Evolutionary conservation across 2,797 vertebrate species (phyloP), one percentile per base, ranked within the genome.

Genomic region (Diglossa cyanea): DNA sequence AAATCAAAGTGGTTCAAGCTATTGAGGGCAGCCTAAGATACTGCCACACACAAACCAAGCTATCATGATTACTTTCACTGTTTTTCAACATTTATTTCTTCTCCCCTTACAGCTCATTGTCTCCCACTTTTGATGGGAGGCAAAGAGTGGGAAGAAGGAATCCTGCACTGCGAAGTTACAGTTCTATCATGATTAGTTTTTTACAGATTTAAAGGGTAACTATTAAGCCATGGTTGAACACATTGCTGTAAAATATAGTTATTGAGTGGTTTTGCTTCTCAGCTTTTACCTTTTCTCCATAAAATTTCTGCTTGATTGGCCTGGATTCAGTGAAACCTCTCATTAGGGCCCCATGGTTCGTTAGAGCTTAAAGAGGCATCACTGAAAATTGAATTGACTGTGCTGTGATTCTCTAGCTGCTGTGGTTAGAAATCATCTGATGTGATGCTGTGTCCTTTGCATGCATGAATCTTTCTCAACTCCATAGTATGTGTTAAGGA

Each of bases 331-430:
- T 97, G 97, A 98, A 97, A 98, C 95, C 93, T 96, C 94, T 97
- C 96, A 98, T 98, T 97, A 98, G 96, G 94, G 93, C 94, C 96
- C 75, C 88, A 97, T 20, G 97, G 96, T 97, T 98, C 96, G 96
- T 98, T 98, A 97, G 96, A 96, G 67, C 78, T 97, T 97, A 97
- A 97, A 97, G 95, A 98, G 93, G 94, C 96, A 91, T 98, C 82
- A 51, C 95, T 96, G 95, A 95, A 97, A 96, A 96, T 97, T 95
- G 97, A 97, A 97, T 97, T 97, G 97, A 88, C 94, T 96, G 72
- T 90, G 91, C 96, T 94, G 95, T 94, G 95, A 97, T 97, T 93
- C 82, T 97, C 47, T 42, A 51, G 93, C 63, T 86, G 77, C 45
- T 88, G 77, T 79, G 92, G 96, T 70, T 91, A 73, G 89, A 92